Evolutionary conservation across 2,113 vertebrate species (phyloP).

Genomic region (Rhineura floridana): DNA sequence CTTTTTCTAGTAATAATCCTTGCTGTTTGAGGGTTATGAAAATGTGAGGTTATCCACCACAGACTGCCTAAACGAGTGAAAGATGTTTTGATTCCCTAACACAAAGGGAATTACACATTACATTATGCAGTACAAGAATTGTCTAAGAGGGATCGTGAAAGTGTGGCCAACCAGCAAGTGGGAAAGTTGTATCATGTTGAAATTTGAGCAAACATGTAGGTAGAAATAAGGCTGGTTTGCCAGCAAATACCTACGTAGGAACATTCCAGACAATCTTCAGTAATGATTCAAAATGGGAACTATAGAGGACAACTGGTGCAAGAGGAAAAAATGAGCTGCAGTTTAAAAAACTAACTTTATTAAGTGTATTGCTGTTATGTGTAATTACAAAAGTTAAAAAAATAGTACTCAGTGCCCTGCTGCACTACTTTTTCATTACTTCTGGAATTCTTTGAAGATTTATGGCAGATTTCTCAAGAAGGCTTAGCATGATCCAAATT

Average conservation of each 20-base stretch:
- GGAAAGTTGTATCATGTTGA: neutral
- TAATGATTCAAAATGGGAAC: neutral
- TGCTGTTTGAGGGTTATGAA: neutral
- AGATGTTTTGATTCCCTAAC: neutral
- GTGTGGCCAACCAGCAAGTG: neutral
- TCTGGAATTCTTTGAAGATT: slow-evolving; percentile 69
- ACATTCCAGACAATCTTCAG: neutral
- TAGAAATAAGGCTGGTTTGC: neutral
- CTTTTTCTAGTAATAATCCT: neutral
- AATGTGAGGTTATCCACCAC: no score
- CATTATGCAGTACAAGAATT: neutral
- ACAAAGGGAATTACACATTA: neutral
- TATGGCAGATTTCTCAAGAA: slow-evolving; percentile 68
- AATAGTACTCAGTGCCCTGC: slow-evolving; percentile 69
- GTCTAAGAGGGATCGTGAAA: neutral
- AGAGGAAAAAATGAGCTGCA: slow-evolving; percentile 51
- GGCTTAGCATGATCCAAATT: slow-evolving; percentile 94
- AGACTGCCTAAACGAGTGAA: no score
- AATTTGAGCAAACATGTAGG: neutral
- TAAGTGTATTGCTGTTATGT: slow-evolving; percentile 63
- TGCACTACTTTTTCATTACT: slow-evolving; percentile 67
- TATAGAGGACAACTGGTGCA: neutral
- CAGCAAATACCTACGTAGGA: neutral
- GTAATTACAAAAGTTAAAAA: slow-evolving; percentile 78
- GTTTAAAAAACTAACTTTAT: slow-evolving; percentile 73